These are phyloP conservation scores for Saxidomus purpurata DNA, from an alignment of 1,140 invertebrate genomes.

Conservation along the genomic window DNA sequence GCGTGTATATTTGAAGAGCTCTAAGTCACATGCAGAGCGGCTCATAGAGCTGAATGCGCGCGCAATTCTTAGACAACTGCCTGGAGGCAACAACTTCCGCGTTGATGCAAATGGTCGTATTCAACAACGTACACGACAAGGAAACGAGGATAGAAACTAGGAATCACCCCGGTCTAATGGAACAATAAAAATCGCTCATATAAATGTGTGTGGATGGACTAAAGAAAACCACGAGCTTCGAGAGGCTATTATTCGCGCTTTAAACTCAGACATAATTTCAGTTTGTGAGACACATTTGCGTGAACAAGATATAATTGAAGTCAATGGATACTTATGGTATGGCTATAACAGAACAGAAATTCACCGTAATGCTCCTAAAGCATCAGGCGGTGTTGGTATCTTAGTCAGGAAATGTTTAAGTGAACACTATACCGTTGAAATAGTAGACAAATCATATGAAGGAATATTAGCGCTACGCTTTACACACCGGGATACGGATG, in stretches of 20 bases:
- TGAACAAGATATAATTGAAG: neutral
- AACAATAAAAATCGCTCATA: neutral
- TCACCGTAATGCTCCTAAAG: conserved; percentile 5
- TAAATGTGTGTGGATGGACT: conserved; percentile 36
- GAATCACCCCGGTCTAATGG: neutral
- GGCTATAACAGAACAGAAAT: neutral
- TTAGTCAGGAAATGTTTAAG: too few species aligned
- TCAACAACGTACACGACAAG: neutral
- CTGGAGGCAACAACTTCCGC: neutral
- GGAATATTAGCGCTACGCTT: conserved; percentile 12
- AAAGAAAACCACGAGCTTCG: neutral
- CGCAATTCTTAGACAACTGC: conserved; percentile 25
- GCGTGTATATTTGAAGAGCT: conserved; percentile 39
- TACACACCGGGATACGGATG: neutral
- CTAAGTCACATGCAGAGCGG: conserved; percentile 34
- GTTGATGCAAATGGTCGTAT: neutral
- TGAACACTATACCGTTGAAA: neutral
- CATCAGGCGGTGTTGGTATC: conserved; percentile 2
- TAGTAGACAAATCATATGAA: neutral
- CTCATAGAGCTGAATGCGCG: conserved; percentile 52
- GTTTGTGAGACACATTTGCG: conserved; percentile 8
- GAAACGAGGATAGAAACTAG: neutral
- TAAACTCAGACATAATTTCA: neutral
- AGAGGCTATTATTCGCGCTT: neutral
- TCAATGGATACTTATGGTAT: neutral